Percentiles rank a stretch among this genome's conserved stretches.
Conservation (phyloP, 2,113 vertebrate genomes). For the Haplochromis burtoni region DNA sequence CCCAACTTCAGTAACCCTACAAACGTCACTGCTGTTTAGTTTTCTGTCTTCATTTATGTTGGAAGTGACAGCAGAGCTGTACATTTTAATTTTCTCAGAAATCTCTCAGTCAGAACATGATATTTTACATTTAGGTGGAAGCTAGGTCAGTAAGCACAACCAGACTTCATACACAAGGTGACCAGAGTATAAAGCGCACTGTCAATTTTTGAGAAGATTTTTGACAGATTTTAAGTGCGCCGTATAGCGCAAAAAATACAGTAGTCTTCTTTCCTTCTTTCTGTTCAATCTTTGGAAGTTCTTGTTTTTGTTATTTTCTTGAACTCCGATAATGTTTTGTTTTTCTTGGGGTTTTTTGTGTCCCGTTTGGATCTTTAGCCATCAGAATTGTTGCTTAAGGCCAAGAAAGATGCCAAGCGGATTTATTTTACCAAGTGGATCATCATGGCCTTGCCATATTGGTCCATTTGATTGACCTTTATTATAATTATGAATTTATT, state of each 20-base stretch:
- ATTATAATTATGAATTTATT: no score
- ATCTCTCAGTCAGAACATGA: rapidly evolving
- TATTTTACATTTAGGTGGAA: background rate
- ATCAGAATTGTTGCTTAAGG: no score
- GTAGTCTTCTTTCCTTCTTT: background rate
- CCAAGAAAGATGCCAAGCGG: no score
- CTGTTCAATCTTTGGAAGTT: background rate
- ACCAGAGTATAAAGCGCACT: background rate
- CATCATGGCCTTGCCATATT: no score
- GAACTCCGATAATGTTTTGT: background rate
- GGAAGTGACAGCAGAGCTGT: rapidly evolving
- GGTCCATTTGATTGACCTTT: no score
- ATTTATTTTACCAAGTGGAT: no score
- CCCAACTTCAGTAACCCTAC: background rate
- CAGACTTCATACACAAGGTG: background rate
- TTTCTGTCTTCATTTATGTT: background rate
- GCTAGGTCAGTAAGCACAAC: rapidly evolving
- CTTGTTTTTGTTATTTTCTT: background rate
- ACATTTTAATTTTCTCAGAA: rapidly evolving
- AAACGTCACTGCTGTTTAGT: background rate
- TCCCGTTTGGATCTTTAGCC: no score
- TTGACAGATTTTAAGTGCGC: background rate
- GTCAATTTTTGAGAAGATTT: background rate
- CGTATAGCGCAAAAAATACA: background rate
- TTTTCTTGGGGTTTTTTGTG: no score